Base-by-base conservation (phyloP, 1,140 invertebrate genomes). In the Manduca sexta region DNA sequence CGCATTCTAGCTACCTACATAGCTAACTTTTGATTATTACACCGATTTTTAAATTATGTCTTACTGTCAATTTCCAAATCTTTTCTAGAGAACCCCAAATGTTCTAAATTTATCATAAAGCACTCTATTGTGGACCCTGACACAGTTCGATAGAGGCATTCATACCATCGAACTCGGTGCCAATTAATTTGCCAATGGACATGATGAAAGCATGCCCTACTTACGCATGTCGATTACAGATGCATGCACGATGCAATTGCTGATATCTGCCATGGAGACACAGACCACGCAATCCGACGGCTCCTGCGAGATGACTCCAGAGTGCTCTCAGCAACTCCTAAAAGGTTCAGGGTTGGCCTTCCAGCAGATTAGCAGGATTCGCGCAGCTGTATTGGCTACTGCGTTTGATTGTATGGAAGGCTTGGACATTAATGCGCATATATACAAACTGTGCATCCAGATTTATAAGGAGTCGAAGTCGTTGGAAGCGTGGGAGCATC, bases 391-490 rank as follows among this genome's bases (percentile, higher is more conserved):
- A 8, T 40, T 84, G 6, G 62, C 81, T n/a, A 63, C 71, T 4
- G 42, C 77, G 4, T 84, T 84, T 39, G 78, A 82, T 14, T 84
- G 78, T 34, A 68, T 82, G 68, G 78, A 80, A 37, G 67, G 68
- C 12, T 49, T 78, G 2, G 81, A 84, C 41, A 40, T 81, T 0
- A 54, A 64, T 1, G 81, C 81, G 6, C 65, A 76, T 13, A 81
- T 84, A 35, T 84, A 83, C 49, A 83, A 82, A 49, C 56, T 83
- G 1, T 84, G 81, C 43, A 84, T 83, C 37, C 78, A 84, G 50
- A 69, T 83, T 17, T 83, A 84, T 33, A 84, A 84, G 49, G 81
- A 84, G 56, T 58, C 79, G 0, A 84, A 83, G 35, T 83, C 81
- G 1, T 45, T 84, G 4, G 81, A 84, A 48, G 68, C 70, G 10